These are phyloP conservation scores for Vicugna pacos DNA, from an alignment of 2,113 vertebrate species.

Conservation along the genomic window DNA sequence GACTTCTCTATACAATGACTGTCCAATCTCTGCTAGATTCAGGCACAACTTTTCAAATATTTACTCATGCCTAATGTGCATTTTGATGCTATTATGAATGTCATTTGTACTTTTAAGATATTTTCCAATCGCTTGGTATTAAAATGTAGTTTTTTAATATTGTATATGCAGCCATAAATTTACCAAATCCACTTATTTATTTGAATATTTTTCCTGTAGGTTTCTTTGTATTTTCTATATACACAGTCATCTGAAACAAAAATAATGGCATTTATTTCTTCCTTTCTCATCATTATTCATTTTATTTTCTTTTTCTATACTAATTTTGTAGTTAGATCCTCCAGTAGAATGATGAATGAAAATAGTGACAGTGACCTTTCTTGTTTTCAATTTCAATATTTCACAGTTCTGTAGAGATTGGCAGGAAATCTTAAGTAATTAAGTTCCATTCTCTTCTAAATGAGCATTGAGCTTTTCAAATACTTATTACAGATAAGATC, in stretches of 20 bases:
- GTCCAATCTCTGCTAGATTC: not conserved
- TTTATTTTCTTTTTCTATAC: conserved; percentile 8
- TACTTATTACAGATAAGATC: conserved; percentile 18
- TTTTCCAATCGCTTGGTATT: not conserved
- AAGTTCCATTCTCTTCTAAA: conserved; percentile 49
- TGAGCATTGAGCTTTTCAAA: conserved; percentile 37
- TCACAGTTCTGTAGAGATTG: conserved; percentile 29
- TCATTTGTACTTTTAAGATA: not conserved
- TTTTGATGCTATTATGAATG: not conserved
- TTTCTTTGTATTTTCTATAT: not conserved
- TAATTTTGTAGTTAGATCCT: not conserved
- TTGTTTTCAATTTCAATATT: conserved; percentile 13
- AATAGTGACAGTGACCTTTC: conserved; percentile 1
- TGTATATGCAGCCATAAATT: not conserved
- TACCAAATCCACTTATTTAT: not conserved
- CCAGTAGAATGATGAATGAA: not conserved
- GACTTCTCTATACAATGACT: not conserved
- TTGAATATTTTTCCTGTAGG: not conserved
- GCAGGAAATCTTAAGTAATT: conserved; percentile 51
- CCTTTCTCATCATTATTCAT: not conserved
- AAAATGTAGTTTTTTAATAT: not conserved
- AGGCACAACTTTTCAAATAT: not conserved
- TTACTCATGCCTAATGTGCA: not conserved
- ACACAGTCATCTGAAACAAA: not conserved
- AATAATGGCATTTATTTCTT: not conserved